phyloP scores from a whole-genome alignment of 1,140 invertebrate species.

The Temnothorax longispinosus region DNA sequence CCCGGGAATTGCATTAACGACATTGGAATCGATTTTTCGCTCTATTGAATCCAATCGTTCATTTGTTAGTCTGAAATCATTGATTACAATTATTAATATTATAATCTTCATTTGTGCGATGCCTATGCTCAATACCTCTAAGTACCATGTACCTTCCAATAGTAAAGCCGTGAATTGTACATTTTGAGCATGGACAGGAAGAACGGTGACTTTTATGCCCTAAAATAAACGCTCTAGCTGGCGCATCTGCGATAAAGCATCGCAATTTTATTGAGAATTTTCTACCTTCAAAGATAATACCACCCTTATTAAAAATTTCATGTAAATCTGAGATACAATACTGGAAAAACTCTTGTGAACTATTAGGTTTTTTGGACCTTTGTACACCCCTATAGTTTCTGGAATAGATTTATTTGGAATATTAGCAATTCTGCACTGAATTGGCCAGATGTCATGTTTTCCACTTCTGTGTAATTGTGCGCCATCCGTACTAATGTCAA shows the following conservation, averaged over 20 bases:
- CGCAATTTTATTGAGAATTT: neutral
- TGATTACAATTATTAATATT: neutral
- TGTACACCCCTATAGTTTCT: neutral
- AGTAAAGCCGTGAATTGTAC: neutral
- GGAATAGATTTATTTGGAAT: neutral
- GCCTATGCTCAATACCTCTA: neutral
- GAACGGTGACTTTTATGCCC: neutral
- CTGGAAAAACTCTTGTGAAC: constrained; percentile 1
- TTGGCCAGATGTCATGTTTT: constrained; percentile 15
- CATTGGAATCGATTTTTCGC: neutral
- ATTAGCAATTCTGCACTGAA: constrained; percentile 15
- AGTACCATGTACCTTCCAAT: constrained; percentile 3
- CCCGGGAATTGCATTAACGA: neutral
- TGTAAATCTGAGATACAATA: constrained; percentile 19
- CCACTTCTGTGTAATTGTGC: neutral
- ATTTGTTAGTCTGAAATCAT: neutral
- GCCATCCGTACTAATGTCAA: constrained; percentile 9
- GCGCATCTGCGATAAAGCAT: constrained; percentile 19
- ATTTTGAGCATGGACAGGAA: neutral
- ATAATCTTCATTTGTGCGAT: no score
- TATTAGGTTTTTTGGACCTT: neutral
- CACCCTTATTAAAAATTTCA: neutral
- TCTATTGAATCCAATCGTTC: neutral
- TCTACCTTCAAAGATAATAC: neutral
- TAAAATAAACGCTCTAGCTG: constrained; percentile 29